phyloP scores from a whole-genome alignment of 2,113 vertebrate species.

The Gila orcuttii region DNA sequence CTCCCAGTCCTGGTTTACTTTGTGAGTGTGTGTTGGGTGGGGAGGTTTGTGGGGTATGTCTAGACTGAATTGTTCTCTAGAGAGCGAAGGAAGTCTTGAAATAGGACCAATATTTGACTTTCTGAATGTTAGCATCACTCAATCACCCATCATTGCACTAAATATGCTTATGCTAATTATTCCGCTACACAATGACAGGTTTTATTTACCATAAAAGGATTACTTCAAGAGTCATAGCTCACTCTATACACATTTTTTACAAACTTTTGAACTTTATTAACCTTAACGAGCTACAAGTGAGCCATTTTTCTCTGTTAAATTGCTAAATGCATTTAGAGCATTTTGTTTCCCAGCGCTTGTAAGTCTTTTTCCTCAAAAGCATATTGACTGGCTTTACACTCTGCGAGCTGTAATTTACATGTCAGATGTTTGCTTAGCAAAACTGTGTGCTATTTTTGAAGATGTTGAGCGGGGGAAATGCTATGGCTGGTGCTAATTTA shows the following conservation, averaged over 20 bases:
- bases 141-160: not conserved
- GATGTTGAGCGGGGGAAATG: not conserved
- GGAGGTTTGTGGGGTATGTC: not conserved
- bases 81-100: conserved; percentile 3
- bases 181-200: not conserved
- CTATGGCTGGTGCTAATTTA: conserved; percentile 19
- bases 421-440: conserved; percentile 13
- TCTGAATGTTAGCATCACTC: not conserved
- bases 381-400: conserved; percentile 9
- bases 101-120: conserved; percentile 13
- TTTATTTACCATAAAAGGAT: not conserved
- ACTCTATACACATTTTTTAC: not conserved
- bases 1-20: not conserved
- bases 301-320: not conserved
- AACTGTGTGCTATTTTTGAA: conserved; percentile 12
- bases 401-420: conserved; percentile 15
- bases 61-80: conserved; percentile 38
- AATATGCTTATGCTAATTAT: not conserved
- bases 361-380: conserved; percentile 24
- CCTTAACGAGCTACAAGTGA: not conserved
- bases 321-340: not conserved
- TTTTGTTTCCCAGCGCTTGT: not conserved
- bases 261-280: not conserved
- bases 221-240: not conserved
- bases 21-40: not conserved